Percentiles rank a stretch among this genome's conserved stretches.
Evolutionary conservation across 2,888 invertebrate species (phyloP).

Genomic region (Mesorhabditis belari): DNA sequence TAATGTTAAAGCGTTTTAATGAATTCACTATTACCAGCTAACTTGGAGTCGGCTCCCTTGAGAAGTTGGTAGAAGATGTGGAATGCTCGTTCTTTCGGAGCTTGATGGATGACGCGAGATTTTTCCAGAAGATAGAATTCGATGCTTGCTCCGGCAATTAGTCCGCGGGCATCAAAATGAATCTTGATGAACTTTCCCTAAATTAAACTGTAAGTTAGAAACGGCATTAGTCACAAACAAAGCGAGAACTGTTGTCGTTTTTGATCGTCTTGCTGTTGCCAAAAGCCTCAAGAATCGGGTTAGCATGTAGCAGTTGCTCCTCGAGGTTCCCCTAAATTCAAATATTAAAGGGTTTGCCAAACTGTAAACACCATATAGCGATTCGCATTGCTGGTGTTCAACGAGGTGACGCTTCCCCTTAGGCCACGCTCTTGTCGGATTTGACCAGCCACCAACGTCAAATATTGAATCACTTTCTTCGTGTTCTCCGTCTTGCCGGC

Average conservation of each 20-base stretch:
- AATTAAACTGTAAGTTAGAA: neutral
- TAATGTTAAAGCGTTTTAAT: no score
- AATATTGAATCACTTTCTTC: slow-evolving; percentile 99
- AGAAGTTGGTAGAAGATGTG: slow-evolving; percentile 98
- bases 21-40: no score
- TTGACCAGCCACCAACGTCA: slow-evolving; percentile 96
- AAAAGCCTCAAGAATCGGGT: slow-evolving; percentile 98
- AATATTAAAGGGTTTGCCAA: no score
- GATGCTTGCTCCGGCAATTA: slow-evolving; percentile 97
- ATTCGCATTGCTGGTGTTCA: no score
- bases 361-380: no score
- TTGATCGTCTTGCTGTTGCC: slow-evolving; percentile 99
- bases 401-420: no score
- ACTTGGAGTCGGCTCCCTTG: slow-evolving; percentile 77
- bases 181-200: slow-evolving; percentile 96
- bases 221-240: slow-evolving; percentile 73
- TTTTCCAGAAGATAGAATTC: slow-evolving; percentile 98
- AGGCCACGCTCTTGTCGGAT: no score
- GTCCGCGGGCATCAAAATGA: slow-evolving; percentile 98
- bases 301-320: slow-evolving; percentile 90
- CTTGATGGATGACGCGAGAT: slow-evolving; percentile 95
- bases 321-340: slow-evolving; percentile 96
- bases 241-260: slow-evolving; percentile 99
- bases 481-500: no score
- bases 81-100: slow-evolving; percentile 91